Conservation (phyloP, 2,888 invertebrate species). For the Lepidocyrtinus sp. region DNA sequence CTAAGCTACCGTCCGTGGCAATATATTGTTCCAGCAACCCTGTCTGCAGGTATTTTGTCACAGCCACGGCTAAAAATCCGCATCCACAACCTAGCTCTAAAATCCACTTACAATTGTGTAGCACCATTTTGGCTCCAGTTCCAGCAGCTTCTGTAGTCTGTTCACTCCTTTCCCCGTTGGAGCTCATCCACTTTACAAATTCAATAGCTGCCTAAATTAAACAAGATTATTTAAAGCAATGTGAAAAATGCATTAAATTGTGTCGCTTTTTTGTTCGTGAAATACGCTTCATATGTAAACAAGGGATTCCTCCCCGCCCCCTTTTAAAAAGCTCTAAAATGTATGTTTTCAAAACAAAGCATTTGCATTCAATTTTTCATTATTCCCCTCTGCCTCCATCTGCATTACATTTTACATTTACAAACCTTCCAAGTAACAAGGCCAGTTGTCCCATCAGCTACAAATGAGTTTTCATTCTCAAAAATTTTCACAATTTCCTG, state of each 20-base stretch:
- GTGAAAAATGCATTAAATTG: too few species aligned
- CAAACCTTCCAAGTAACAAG: conserved; percentile 64
- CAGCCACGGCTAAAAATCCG: conserved; percentile 58
- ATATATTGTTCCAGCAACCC: conserved; percentile 54
- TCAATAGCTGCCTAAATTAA: conserved; percentile 63
- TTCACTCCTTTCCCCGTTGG: background rate
- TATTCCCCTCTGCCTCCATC: too few species aligned
- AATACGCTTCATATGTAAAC: too few species aligned
- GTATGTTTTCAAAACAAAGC: too few species aligned
- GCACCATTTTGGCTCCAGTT: background rate
- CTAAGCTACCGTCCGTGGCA: conserved; percentile 59
- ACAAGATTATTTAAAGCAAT: too few species aligned
- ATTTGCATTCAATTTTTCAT: too few species aligned
- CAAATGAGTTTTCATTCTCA: conserved; percentile 62
- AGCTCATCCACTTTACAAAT: conserved; percentile 56
- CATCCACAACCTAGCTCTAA: conserved; percentile 64
- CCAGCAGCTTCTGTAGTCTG: background rate
- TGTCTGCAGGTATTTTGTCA: conserved; percentile 25
- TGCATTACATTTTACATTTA: too few species aligned
- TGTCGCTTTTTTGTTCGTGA: too few species aligned
- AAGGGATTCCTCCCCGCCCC: too few species aligned
- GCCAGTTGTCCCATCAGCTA: conserved; percentile 65
- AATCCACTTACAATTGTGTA: conserved; percentile 40
- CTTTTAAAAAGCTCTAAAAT: too few species aligned
- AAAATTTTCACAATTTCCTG: conserved; percentile 55